These are phyloP conservation scores for Spodoptera picta DNA, from an alignment of 2,888 invertebrate species.

Conservation along the genomic window DNA sequence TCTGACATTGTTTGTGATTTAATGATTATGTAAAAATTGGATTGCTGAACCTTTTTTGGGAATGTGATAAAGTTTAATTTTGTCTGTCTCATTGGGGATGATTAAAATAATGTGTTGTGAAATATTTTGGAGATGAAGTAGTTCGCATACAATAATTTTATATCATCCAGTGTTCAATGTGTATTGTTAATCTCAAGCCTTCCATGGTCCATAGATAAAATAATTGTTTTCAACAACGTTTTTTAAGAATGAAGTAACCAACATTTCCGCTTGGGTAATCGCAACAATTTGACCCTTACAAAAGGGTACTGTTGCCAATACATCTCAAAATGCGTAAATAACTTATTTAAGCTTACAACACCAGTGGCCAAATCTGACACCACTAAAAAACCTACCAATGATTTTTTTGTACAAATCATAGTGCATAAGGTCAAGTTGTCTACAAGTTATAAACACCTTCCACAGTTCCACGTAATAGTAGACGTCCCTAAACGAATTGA, in stretches of 20 bases:
- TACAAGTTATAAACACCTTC: constrained; percentile 30
- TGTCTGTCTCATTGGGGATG: too few species aligned
- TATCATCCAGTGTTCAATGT: too few species aligned
- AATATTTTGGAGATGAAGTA: too few species aligned
- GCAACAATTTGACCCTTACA: not conserved
- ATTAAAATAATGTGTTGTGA: too few species aligned
- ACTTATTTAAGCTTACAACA: constrained; percentile 13
- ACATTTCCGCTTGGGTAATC: constrained; percentile 1
- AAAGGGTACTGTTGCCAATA: constrained; percentile 22
- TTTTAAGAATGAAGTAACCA: too few species aligned
- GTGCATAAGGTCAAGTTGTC: constrained; percentile 24
- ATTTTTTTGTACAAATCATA: constrained; percentile 10
- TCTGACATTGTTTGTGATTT: constrained; percentile 12
- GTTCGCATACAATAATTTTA: too few species aligned
- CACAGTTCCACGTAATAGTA: constrained; percentile 17
- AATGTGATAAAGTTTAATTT: constrained; percentile 1
- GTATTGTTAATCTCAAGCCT: too few species aligned
- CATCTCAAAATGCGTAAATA: constrained; percentile 14
- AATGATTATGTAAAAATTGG: constrained; percentile 17
- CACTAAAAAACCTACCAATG: constrained; percentile 1
- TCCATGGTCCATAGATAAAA: too few species aligned
- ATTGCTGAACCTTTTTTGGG: not conserved
- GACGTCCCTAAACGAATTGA: constrained; percentile 43
- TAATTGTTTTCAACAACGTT: too few species aligned
- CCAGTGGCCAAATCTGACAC: not conserved